These are phyloP conservation scores for Portunus trituberculatus DNA, from an alignment of 1,140 invertebrate species.

Conservation along the genomic window DNA sequence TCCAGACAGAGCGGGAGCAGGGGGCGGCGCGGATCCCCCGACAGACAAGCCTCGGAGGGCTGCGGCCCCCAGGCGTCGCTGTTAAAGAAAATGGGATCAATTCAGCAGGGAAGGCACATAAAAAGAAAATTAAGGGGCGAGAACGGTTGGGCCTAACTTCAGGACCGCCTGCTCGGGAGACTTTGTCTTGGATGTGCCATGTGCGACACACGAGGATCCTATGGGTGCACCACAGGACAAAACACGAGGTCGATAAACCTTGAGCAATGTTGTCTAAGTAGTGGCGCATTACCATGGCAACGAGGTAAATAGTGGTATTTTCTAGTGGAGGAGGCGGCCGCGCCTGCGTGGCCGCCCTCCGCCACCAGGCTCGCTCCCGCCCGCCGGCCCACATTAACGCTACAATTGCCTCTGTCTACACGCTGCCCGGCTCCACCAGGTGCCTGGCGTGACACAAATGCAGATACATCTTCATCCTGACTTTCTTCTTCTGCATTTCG, in stretches of 20 bases:
- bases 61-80: constrained; percentile 42
- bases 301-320: constrained; percentile 75
- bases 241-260: constrained; percentile 72
- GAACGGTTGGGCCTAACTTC: constrained; percentile 60
- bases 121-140: constrained; percentile 64
- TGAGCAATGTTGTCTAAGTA: constrained; percentile 75
- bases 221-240: constrained; percentile 8
- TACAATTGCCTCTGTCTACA: constrained; percentile 25
- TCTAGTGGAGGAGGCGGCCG: constrained; percentile 51
- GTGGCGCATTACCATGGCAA: constrained; percentile 73
- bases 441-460: neutral
- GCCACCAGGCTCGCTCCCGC: constrained; percentile 11
- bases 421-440: neutral
- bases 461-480: neutral
- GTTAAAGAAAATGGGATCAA: constrained; percentile 74
- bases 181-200: neutral
- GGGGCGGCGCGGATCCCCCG: neutral
- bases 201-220: neutral
- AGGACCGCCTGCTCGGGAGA: neutral
- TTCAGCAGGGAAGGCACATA: constrained; percentile 48
- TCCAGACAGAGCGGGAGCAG: neutral
- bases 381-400: constrained; percentile 4
- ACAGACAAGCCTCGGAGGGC: constrained; percentile 6
- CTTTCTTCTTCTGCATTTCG: neutral
- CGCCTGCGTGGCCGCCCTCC: constrained; percentile 22